Conservation (phyloP, 2,797 vertebrate species). For the Acanthiza pusilla region DNA sequence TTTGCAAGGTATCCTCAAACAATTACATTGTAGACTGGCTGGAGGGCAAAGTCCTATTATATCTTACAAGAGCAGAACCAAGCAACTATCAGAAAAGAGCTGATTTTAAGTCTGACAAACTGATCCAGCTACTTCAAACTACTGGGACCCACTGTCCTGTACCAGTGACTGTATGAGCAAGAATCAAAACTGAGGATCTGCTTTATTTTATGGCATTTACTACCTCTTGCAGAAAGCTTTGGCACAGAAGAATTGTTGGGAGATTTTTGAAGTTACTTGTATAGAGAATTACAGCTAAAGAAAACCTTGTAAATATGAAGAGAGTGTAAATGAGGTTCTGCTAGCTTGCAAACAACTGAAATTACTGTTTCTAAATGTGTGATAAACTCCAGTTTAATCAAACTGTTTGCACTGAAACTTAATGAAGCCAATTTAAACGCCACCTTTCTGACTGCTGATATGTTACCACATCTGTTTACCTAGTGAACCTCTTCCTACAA, state of each 20-base stretch:
- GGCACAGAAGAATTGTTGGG: background rate
- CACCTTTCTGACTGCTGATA: background rate
- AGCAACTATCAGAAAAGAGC: background rate
- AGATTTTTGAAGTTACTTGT: background rate
- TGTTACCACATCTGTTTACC: background rate
- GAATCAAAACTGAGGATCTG: background rate
- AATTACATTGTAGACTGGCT: background rate
- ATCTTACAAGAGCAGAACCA: background rate
- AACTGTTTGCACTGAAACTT: constrained; percentile 10
- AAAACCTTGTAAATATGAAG: background rate
- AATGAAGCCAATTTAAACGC: background rate
- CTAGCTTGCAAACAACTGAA: background rate
- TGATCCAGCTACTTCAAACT: background rate
- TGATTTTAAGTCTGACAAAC: background rate
- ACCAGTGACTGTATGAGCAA: background rate
- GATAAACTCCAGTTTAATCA: constrained; percentile 1
- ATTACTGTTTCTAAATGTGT: background rate
- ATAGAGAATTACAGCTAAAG: background rate
- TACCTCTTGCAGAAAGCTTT: background rate
- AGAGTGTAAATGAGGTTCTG: background rate
- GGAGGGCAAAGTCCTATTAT: background rate
- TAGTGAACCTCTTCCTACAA: background rate
- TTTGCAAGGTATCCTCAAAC: background rate
- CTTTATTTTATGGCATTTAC: background rate
- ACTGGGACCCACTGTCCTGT: background rate